These are phyloP conservation scores for Bufo bufo DNA, from an alignment of 2,113 vertebrate genomes.

Conservation along the genomic window DNA sequence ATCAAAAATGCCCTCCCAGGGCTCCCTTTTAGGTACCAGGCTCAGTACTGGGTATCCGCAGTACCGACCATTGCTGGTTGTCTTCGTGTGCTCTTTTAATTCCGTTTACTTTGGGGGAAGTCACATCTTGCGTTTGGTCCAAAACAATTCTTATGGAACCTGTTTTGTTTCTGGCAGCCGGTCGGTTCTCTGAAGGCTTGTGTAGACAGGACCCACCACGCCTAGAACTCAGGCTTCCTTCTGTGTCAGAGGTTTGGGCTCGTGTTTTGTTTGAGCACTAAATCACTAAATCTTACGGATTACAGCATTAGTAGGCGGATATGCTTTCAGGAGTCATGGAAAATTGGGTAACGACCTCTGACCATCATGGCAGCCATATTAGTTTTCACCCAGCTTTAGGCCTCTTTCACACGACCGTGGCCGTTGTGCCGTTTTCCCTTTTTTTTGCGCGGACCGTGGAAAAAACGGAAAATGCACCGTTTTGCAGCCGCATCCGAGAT, in stretches of 20 bases:
- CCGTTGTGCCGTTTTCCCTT: no score
- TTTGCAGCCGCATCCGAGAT: no score
- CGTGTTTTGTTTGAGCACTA: neutral
- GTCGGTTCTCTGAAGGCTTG: neutral
- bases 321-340: neutral
- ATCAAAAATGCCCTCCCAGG: no score
- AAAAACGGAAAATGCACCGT: no score
- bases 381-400: neutral
- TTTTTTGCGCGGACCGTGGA: no score
- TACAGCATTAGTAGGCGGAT: no score
- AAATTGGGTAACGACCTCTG: neutral
- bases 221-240: conserved; percentile 23
- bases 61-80: no score
- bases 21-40: no score
- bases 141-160: conserved; percentile 30
- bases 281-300: neutral
- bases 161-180: conserved; percentile 30
- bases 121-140: neutral
- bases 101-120: neutral
- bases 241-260: neutral
- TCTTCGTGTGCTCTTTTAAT: neutral
- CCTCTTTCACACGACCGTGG: no score
- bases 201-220: conserved; percentile 24
- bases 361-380: neutral
- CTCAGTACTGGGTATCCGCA: no score